Evolutionary conservation across 2,113 vertebrate species (phyloP).

Genomic region (Cyanoderma ruficeps): DNA sequence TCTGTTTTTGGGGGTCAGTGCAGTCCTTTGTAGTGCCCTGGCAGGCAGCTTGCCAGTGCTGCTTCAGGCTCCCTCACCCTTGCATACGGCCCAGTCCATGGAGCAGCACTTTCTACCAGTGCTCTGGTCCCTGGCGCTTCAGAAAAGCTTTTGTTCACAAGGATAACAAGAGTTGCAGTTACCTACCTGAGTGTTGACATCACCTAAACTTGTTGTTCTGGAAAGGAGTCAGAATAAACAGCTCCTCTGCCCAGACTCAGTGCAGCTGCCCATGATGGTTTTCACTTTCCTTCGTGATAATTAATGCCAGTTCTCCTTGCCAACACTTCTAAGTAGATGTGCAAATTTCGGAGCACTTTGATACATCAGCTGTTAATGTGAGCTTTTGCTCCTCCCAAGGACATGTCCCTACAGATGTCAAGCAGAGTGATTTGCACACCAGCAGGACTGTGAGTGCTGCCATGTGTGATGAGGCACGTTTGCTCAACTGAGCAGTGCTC

Average conservation of each 20-base stretch:
- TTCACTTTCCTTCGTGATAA: neutral
- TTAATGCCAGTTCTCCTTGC: neutral
- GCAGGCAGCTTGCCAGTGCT: neutral
- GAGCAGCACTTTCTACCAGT: neutral
- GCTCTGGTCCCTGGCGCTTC: neutral
- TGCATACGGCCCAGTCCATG: fast-evolving
- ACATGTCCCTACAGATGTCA: neutral
- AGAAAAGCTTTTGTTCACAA: neutral
- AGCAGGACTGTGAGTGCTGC: neutral
- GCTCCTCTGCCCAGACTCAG: neutral
- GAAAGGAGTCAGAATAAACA: neutral
- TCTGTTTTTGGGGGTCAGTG: neutral
- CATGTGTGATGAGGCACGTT: fast-evolving
- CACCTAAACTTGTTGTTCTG: neutral
- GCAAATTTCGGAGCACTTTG: neutral
- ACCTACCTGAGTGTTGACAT: neutral
- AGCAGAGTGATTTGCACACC: neutral
- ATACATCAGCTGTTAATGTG: neutral
- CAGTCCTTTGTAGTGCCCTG: neutral
- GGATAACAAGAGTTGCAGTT: neutral
- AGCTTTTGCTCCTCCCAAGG: neutral
- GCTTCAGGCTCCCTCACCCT: neutral
- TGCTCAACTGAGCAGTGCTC: fast-evolving
- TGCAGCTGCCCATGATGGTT: neutral
- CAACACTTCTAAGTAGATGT: neutral